Evolutionary conservation across 2,797 vertebrate species (phyloP).

Genomic region (Enteromius radiatus): DNA sequence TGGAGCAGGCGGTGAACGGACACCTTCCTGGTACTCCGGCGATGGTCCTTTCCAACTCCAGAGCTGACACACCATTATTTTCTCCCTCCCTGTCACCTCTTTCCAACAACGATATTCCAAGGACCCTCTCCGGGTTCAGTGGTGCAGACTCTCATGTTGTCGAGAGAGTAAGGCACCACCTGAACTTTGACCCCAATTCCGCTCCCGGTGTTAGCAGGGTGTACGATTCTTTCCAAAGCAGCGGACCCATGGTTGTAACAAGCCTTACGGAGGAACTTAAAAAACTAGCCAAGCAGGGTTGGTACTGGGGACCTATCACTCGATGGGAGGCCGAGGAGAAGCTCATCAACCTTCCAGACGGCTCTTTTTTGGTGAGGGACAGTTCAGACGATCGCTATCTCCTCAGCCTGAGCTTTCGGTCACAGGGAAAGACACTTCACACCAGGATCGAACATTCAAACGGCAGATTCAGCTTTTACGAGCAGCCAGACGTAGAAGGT

Average conservation of each 20-base stretch:
- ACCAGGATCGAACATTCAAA: conserved; percentile 98
- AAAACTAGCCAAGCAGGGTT: conserved; percentile 96
- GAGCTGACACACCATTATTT: conserved; percentile 85
- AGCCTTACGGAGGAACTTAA: conserved; percentile 98
- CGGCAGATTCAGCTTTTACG: conserved; percentile 98
- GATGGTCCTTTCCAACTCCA: conserved; percentile 88
- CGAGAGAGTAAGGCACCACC: conserved; percentile 92
- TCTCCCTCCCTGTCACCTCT: conserved; percentile 93
- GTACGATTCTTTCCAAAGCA: conserved; percentile 94
- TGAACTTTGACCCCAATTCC: conserved; percentile 95
- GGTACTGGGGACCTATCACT: conserved; percentile 99
- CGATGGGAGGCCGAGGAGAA: conserved; percentile 99
- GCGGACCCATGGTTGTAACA: conserved; percentile 93
- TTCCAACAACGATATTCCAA: conserved; percentile 86
- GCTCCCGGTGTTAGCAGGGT: conserved; percentile 94
- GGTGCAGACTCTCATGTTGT: conserved; percentile 87
- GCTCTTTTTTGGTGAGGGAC: conserved; percentile 95
- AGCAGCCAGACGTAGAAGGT: conserved; percentile 97
- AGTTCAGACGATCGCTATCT: conserved; percentile 98
- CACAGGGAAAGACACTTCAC: conserved; percentile 96
- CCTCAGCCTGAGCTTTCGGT: conserved; percentile 97
- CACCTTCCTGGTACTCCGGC: conserved; percentile 87
- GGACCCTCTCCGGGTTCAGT: conserved; percentile 87
- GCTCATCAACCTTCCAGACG: conserved; percentile 90
- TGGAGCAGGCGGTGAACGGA: conserved; percentile 87